Percentiles rank a stretch among this genome's conserved stretches.
Conservation (phyloP, 2,113 vertebrate genomes). For the Brienomyrus brachyistius region DNA sequence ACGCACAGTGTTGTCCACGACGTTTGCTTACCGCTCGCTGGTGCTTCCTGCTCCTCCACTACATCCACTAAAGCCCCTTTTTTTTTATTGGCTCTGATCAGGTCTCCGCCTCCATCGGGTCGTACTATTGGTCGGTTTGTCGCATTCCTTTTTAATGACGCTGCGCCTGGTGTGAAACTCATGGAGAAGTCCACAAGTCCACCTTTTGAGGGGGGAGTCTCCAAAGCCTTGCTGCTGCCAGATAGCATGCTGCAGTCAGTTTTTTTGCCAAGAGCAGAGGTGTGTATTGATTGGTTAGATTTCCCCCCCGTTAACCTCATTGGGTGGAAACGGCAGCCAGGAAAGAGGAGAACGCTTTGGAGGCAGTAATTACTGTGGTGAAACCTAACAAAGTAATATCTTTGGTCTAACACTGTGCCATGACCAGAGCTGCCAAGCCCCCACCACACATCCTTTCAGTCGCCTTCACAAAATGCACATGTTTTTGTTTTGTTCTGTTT, state of each 20-base stretch:
- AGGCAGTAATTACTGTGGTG: neutral
- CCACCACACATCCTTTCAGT: neutral
- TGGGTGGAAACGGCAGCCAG: neutral
- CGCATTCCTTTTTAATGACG: neutral
- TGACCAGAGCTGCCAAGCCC: slow-evolving; percentile 16
- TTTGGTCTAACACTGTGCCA: slow-evolving; percentile 24
- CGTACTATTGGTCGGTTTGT: neutral
- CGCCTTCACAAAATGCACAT: neutral
- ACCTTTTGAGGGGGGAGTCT: neutral
- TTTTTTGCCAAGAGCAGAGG: neutral
- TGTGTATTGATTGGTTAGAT: neutral
- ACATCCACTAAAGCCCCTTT: neutral
- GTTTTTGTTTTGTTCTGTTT: neutral
- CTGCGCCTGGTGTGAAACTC: neutral
- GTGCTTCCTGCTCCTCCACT: neutral
- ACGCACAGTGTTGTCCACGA: neutral
- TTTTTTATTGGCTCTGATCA: neutral
- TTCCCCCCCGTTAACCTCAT: neutral
- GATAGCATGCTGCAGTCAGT: neutral
- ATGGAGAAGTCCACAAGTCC: neutral
- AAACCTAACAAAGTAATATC: slow-evolving; percentile 9
- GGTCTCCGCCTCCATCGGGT: neutral
- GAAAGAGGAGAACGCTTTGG: neutral
- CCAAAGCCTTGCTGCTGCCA: neutral
- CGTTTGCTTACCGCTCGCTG: neutral